phyloP scores from a whole-genome alignment of 2,113 vertebrate genomes.

The Strigops habroptila region DNA sequence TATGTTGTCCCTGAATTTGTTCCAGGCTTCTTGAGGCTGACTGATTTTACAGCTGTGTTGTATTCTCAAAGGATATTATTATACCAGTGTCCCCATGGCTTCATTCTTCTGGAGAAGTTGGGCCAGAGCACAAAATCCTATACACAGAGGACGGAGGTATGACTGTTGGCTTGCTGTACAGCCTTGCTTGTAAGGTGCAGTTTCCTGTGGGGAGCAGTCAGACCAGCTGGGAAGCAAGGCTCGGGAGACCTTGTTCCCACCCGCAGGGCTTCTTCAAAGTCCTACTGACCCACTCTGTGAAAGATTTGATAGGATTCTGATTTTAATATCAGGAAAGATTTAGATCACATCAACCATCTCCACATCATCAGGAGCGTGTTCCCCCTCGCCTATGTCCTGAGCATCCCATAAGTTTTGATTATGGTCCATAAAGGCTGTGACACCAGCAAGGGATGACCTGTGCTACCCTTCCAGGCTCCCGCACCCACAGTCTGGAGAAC shows the following conservation, averaged over 20 bases:
- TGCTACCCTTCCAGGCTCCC: neutral
- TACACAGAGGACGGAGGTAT: neutral
- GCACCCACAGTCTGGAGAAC: neutral
- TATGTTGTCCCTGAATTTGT: neutral
- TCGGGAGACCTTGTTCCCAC: neutral
- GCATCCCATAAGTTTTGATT: neutral
- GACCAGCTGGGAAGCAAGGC: neutral
- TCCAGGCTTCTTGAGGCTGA: neutral
- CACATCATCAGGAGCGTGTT: neutral
- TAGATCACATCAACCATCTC: accelerated
- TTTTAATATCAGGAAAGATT: neutral
- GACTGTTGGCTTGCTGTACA: neutral
- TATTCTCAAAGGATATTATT: neutral
- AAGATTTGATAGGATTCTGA: neutral
- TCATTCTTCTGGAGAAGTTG: neutral
- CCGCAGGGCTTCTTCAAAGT: neutral
- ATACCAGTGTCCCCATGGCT: neutral
- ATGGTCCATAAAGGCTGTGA: neutral
- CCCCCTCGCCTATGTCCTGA: accelerated
- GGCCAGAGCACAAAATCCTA: neutral
- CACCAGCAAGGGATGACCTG: neutral
- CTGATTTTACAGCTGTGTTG: neutral
- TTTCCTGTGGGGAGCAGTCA: neutral
- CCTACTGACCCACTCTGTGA: neutral
- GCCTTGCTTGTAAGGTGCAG: neutral